These are phyloP conservation scores for Drosophila mauritiana DNA, from an alignment of 1,140 invertebrate genomes.

Conservation along the genomic window DNA sequence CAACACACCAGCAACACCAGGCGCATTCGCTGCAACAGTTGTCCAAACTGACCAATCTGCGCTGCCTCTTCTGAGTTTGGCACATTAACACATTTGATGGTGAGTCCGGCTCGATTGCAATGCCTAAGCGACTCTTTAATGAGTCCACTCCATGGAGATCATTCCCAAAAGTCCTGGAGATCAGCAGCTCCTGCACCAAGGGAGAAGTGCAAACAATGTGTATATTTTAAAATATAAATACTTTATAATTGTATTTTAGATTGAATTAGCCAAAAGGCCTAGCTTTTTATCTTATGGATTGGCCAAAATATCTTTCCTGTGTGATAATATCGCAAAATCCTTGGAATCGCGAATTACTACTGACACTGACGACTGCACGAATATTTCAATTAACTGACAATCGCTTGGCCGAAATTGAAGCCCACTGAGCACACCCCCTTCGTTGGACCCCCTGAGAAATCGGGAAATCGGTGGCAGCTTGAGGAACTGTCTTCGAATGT, in stretches of 20 bases:
- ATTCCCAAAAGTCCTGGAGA: not conserved
- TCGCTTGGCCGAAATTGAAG: conserved; percentile 62
- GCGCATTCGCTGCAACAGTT: conserved; percentile 15
- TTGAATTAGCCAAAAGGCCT: not conserved
- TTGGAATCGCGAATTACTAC: not conserved
- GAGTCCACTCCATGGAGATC: conserved; percentile 40
- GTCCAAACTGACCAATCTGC: conserved; percentile 40
- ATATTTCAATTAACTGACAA: conserved; percentile 82
- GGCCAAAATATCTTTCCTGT: conserved; percentile 8
- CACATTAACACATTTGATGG: conserved; percentile 74
- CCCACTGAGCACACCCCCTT: conserved; percentile 37
- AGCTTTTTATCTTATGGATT: no score
- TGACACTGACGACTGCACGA: conserved; percentile 69
- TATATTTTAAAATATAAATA: no score
- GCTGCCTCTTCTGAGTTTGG: conserved; percentile 61
- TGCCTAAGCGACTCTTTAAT: conserved; percentile 67
- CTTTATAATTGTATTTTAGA: no score
- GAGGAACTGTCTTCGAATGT: conserved; percentile 25
- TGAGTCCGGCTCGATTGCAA: conserved; percentile 29
- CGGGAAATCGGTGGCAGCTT: conserved; percentile 16
- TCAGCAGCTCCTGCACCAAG: not conserved
- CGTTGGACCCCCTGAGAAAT: conserved; percentile 3
- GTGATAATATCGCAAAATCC: conserved; percentile 20
- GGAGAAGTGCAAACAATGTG: not conserved
- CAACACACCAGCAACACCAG: conserved; percentile 17